Conservation (phyloP, 2,797 vertebrate genomes). For the Phoebastria nigripes region DNA sequence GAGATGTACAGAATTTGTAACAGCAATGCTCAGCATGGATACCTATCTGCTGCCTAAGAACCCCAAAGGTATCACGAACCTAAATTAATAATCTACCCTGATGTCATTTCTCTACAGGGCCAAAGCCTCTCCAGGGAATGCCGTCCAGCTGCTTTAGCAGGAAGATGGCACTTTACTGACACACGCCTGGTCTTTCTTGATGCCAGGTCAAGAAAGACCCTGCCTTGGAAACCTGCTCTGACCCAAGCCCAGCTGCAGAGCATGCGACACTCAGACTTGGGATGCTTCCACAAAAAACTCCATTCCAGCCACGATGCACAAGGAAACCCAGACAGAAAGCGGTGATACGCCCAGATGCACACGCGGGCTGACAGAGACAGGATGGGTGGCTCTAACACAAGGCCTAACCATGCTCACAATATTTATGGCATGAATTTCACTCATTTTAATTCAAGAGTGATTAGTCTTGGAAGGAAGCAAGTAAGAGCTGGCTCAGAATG, state of each 20-base stretch:
- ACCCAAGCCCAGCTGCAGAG: background rate
- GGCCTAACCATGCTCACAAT: background rate
- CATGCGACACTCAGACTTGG: background rate
- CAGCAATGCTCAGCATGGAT: fast-evolving
- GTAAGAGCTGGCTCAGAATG: background rate
- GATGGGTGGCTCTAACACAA: background rate
- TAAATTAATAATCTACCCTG: background rate
- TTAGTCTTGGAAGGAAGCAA: background rate
- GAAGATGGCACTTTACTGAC: background rate
- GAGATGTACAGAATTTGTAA: fast-evolving
- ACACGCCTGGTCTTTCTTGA: background rate
- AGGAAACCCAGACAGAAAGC: background rate
- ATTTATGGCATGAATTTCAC: background rate
- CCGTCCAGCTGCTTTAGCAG: background rate
- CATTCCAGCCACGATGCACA: background rate
- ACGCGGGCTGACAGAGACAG: background rate
- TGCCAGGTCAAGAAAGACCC: background rate
- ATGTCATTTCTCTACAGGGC: background rate
- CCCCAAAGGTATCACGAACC: background rate
- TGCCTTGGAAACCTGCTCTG: background rate
- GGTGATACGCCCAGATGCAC: background rate
- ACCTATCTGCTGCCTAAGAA: background rate
- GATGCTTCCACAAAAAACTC: background rate
- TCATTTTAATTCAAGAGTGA: background rate
- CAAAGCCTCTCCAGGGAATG: constrained; percentile 11